A percentile compares a stretch with the other conserved stretches of the same genome.
Conservation (phyloP, 2,113 vertebrate genomes). For the Proteles cristata region DNA sequence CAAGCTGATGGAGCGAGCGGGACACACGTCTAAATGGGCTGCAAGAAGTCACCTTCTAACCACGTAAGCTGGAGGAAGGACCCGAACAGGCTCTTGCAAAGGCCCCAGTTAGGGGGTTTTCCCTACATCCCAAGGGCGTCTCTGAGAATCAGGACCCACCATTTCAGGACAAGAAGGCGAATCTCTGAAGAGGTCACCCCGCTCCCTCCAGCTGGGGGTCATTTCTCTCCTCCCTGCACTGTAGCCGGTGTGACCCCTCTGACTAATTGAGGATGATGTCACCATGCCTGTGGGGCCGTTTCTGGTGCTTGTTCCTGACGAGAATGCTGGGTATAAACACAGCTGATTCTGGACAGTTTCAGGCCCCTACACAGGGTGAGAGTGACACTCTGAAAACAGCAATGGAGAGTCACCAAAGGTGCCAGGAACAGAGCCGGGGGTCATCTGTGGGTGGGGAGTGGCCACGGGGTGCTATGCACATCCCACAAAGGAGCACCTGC, state of each 20-base stretch:
- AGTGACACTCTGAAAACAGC: background rate
- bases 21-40: background rate
- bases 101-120: background rate
- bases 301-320: slow-evolving; percentile 38
- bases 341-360: background rate
- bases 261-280: background rate
- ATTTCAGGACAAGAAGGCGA: background rate
- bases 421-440: background rate
- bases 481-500: background rate
- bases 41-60: background rate
- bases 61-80: background rate
- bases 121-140: background rate
- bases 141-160: background rate
- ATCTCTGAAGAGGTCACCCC: background rate
- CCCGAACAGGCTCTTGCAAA: background rate
- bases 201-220: background rate
- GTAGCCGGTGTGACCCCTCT: background rate
- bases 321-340: slow-evolving; percentile 65
- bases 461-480: fast-evolving
- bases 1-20: background rate
- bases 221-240: background rate
- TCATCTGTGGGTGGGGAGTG: background rate
- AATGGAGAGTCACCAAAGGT: slow-evolving; percentile 7
- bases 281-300: background rate
- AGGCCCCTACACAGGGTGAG: background rate